Evolutionary conservation across 2,888 invertebrate genomes (phyloP).

Genomic region (Scaeva pyrastri): DNA sequence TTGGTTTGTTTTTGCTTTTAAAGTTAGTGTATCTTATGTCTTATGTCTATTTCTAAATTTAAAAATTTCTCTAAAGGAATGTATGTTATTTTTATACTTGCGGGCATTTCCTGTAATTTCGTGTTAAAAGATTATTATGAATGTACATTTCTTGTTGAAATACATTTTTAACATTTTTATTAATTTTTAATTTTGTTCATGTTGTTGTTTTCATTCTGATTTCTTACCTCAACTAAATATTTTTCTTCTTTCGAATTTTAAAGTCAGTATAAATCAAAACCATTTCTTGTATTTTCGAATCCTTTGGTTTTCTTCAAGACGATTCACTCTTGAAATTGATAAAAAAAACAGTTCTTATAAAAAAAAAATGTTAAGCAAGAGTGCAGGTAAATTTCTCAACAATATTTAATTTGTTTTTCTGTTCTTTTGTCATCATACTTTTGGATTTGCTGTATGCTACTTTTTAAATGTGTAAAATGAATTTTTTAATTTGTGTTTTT

Average conservation of each 20-base stretch:
- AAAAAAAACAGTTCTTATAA: background rate
- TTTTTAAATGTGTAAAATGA: constrained; percentile 2
- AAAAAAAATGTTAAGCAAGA: constrained; percentile 2
- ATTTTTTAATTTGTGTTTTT: background rate
- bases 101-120: constrained; percentile 4
- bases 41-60: constrained; percentile 6
- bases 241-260: background rate
- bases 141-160: background rate
- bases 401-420: background rate
- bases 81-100: constrained; percentile 16
- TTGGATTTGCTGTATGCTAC: background rate
- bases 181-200: background rate
- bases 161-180: background rate
- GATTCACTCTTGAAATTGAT: constrained; percentile 5
- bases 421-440: background rate
- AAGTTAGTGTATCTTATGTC: background rate
- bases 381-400: constrained; percentile 9
- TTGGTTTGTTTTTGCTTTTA: background rate
- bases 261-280: constrained; percentile 4
- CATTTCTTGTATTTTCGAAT: background rate
- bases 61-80: constrained; percentile 6
- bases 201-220: constrained; percentile 3
- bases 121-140: background rate
- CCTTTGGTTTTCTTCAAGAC: background rate
- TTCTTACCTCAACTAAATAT: background rate